phyloP scores from a whole-genome alignment of 2,797 vertebrate species.

The Sebastes minor region DNA sequence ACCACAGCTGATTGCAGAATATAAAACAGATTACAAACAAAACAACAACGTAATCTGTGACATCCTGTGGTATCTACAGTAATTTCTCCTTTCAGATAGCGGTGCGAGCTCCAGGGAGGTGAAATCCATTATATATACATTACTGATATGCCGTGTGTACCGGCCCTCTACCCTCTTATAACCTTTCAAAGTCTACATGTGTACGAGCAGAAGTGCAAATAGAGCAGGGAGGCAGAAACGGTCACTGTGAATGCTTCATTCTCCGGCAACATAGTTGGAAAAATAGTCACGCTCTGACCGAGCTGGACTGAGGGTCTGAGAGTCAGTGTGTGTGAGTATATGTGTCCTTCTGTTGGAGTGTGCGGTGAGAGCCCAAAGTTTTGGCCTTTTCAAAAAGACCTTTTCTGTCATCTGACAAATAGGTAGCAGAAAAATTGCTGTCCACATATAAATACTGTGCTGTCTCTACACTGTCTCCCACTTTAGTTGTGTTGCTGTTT shows the following conservation, averaged over 20 bases:
- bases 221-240: conserved; percentile 1
- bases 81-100: not conserved
- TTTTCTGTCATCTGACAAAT: not conserved
- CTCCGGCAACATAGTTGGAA: conserved; percentile 12
- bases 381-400: conserved; percentile 7
- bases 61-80: not conserved
- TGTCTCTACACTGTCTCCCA: too few relatives aligned
- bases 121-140: not conserved
- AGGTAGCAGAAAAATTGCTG: not conserved
- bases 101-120: not conserved
- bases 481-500: not conserved
- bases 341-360: not conserved
- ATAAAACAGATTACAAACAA: not conserved
- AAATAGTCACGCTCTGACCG: conserved; percentile 7
- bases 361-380: not conserved
- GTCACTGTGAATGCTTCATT: conserved; percentile 11
- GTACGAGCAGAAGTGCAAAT: not conserved
- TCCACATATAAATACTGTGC: not conserved
- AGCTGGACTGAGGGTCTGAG: not conserved
- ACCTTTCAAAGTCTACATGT: conserved; percentile 11
- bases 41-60: not conserved
- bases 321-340: not conserved
- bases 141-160: not conserved
- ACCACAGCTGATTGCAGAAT: not conserved
- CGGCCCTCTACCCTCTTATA: not conserved